Percentiles rank a stretch among this genome's conserved stretches.
phyloP scores from a whole-genome alignment of 1,140 invertebrate genomes.

The Notospermus geniculatus region DNA sequence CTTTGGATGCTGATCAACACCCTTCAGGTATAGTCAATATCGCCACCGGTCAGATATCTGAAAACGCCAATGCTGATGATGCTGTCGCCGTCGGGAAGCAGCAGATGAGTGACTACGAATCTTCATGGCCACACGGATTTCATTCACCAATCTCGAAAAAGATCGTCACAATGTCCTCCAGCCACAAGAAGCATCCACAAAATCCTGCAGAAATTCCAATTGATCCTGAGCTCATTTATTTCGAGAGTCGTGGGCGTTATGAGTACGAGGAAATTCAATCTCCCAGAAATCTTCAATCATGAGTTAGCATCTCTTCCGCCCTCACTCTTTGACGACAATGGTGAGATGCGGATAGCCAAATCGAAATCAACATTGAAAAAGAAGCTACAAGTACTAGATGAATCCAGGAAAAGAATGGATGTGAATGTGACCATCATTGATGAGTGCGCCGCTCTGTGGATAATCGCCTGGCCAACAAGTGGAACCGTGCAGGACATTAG shows the following conservation, averaged over 20 bases:
- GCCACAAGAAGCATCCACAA: not conserved
- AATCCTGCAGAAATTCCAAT: not conserved
- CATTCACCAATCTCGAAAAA: not conserved
- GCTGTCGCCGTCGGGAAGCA: not conserved
- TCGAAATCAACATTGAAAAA: conserved; percentile 18
- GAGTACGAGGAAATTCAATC: not conserved
- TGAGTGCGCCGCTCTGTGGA: conserved; percentile 26
- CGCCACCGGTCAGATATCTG: conserved; percentile 8
- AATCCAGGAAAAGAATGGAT: not conserved
- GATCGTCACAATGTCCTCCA: not conserved
- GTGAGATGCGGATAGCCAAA: conserved; percentile 10
- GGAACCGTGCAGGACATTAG: conserved; percentile 12
- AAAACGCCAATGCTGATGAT: conserved; percentile 15
- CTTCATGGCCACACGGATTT: not conserved
- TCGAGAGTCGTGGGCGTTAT: conserved; percentile 7
- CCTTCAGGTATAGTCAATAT: conserved; percentile 17
- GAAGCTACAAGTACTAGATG: conserved; percentile 1
- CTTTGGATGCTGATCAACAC: not conserved
- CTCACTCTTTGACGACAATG: conserved; percentile 18
- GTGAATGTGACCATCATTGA: conserved; percentile 15
- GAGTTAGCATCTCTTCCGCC: conserved; percentile 10
- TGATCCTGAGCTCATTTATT: not conserved
- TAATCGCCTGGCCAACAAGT: conserved; percentile 18
- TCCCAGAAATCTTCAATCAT: conserved; percentile 12
- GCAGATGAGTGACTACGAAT: conserved; percentile 13